Base-by-base conservation (phyloP, 1,140 invertebrate species). In the Drosophila novamexicana region DNA sequence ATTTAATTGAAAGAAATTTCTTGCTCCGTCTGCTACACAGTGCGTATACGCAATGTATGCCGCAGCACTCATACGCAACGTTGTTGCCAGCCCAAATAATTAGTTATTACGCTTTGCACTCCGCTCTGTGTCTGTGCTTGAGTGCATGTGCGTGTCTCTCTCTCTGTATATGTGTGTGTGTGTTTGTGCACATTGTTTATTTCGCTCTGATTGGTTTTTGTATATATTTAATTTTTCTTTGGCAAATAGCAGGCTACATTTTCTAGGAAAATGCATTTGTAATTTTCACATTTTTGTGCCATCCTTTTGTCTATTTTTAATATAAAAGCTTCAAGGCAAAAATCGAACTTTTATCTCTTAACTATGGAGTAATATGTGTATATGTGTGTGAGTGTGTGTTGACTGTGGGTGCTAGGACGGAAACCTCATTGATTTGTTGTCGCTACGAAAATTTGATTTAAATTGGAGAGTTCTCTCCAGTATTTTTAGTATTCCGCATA, bases 1-100 rank as follows among this genome's bases (percentile, higher is more conserved):
- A 10, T 53, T 64, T 42, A 62, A 49, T 62, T 62, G 32, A 62
- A 49, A 39, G 52, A 54, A 54, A 54, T 14, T 39, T 9, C 52
- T 6, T 9, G 37, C 32, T 54, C 14, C 12, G 50, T 14, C 47
- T 18, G 22, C 8, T 12, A 22, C 56, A 40, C 42, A 3, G 0
- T 53, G 49, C 61, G 49, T 53, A 64, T 40, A 64, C 49, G 36
- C 34, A 64, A 53, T 52, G 16, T 12, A n/a, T 14, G 18, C 12
- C 22, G 12, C 37, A 42, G 18, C 37, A 39, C 36, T 29, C 47
- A 64, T 53, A 64, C 59, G 44, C 16, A 49, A 47, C 7, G 44
- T 47, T 62, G 34, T 8, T 47, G 57, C 29, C 40, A 45, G 32
- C 3, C 1, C 32, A 22, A 49, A 49, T 49, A 49, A 62, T 62